These are phyloP conservation scores for Ostrea denselamellosa DNA, from an alignment of 1,140 invertebrate species.

Conservation along the genomic window DNA sequence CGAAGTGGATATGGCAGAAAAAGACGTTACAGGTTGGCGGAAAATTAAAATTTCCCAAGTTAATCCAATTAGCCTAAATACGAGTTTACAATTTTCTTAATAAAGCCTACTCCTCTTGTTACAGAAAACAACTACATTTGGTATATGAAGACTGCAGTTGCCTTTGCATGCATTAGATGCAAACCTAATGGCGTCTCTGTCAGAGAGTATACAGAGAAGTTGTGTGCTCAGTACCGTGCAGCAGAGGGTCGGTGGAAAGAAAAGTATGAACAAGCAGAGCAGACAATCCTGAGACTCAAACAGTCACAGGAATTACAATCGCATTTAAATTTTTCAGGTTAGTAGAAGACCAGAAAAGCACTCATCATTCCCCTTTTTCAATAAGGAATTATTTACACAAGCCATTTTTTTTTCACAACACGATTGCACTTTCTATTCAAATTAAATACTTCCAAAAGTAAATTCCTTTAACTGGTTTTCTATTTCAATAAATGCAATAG, in stretches of 20 bases:
- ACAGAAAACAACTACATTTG: not conserved
- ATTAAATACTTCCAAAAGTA: no score
- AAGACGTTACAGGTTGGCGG: not conserved
- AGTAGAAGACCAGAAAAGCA: not conserved
- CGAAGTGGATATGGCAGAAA: not conserved
- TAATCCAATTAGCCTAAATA: not conserved
- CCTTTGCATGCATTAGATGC: not conserved
- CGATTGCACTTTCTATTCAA: no score
- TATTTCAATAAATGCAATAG: no score
- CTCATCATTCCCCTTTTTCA: no score
- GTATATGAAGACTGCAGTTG: not conserved
- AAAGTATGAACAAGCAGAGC: slow-evolving; percentile 7
- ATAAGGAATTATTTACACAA: no score
- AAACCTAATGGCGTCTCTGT: not conserved
- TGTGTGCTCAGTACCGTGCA: slow-evolving; percentile 16
- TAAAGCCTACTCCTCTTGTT: not conserved
- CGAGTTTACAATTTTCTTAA: not conserved
- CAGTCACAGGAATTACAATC: slow-evolving; percentile 1
- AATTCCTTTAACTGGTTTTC: no score
- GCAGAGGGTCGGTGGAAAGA: not conserved
- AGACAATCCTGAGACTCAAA: not conserved
- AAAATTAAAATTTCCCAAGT: not conserved
- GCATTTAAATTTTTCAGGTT: not conserved
- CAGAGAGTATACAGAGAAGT: not conserved
- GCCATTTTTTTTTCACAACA: no score